Conservation (phyloP, 2,113 vertebrate genomes). For the Enhydra lutris region DNA sequence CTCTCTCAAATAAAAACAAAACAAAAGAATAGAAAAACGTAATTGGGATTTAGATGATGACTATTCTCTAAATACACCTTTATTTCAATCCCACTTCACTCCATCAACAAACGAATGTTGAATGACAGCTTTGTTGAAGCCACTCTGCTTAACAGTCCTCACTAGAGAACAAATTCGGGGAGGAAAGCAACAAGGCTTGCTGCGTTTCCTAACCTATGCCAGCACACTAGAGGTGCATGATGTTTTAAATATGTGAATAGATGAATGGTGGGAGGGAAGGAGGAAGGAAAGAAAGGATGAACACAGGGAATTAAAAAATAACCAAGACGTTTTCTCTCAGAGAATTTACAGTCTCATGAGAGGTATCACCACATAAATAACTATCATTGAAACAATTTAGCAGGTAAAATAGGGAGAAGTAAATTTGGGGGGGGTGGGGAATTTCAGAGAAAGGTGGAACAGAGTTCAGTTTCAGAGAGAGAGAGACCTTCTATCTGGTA, state of each 20-base stretch:
- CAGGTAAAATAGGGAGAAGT: neutral
- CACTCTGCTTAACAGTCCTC: neutral
- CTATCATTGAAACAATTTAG: neutral
- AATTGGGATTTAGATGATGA: slow-evolving; percentile 40
- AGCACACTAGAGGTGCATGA: neutral
- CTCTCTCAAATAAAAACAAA: neutral
- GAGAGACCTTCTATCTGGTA: neutral
- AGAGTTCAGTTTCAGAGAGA: neutral
- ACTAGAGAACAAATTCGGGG: neutral
- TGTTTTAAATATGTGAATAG: slow-evolving; percentile 24
- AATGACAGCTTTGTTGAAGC: neutral
- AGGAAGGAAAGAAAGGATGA: neutral
- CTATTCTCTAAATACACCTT: slow-evolving; percentile 38
- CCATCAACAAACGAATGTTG: slow-evolving; percentile 14
- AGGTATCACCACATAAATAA: neutral
- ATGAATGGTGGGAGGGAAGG: neutral
- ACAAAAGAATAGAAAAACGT: slow-evolving; percentile 4
- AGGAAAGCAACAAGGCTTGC: neutral
- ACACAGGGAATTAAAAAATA: neutral
- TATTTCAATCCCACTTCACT: slow-evolving; percentile 47
- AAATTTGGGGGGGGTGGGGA: neutral
- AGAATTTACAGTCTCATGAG: neutral
- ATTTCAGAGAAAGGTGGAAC: neutral
- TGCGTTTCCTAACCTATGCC: neutral
- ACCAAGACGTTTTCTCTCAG: neutral